phyloP scores from a whole-genome alignment of 2,888 invertebrate species.

The Empis stercorea region DNA sequence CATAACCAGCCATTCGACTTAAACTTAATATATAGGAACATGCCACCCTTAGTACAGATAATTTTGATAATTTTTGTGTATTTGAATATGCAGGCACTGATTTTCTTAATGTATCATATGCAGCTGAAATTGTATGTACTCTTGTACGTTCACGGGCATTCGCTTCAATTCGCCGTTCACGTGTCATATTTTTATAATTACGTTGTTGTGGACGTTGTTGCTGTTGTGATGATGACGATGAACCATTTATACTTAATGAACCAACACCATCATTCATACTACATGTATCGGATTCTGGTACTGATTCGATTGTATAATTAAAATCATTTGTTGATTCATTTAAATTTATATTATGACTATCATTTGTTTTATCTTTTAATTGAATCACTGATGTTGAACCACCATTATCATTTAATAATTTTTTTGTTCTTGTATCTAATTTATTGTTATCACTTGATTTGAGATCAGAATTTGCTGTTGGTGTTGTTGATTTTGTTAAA shows the following conservation, averaged over 20 bases:
- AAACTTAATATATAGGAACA: slow-evolving; percentile 86
- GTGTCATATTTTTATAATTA: slow-evolving; percentile 92
- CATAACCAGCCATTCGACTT: slow-evolving; percentile 59
- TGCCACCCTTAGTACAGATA: slow-evolving; percentile 84
- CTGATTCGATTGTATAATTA: not conserved
- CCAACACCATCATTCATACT: slow-evolving; percentile 11
- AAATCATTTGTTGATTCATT: not conserved
- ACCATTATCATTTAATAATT: slow-evolving; percentile 6
- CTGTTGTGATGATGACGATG: slow-evolving; percentile 1
- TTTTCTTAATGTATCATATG: slow-evolving; percentile 75
- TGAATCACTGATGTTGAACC: slow-evolving; percentile 8
- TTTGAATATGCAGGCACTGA: slow-evolving; percentile 85
- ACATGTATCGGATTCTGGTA: not conserved
- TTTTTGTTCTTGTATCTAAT: too few species aligned
- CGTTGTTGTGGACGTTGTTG: slow-evolving; percentile 51
- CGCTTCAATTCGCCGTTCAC: slow-evolving; percentile 84
- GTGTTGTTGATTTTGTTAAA: slow-evolving; percentile 11
- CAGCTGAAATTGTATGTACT: slow-evolving; percentile 91
- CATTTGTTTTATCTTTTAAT: not conserved
- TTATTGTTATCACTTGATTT: slow-evolving; percentile 2
- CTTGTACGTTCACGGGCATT: slow-evolving; percentile 86
- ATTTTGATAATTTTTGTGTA: slow-evolving; percentile 84
- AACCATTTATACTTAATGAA: too few species aligned
- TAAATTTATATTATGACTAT: not conserved
- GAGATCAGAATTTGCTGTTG: too few species aligned